Evolutionary conservation across 1,140 invertebrate genomes (phyloP), one percentile per base, ranked within the genome.

Genomic region (Anagrus nilaparvatae): DNA sequence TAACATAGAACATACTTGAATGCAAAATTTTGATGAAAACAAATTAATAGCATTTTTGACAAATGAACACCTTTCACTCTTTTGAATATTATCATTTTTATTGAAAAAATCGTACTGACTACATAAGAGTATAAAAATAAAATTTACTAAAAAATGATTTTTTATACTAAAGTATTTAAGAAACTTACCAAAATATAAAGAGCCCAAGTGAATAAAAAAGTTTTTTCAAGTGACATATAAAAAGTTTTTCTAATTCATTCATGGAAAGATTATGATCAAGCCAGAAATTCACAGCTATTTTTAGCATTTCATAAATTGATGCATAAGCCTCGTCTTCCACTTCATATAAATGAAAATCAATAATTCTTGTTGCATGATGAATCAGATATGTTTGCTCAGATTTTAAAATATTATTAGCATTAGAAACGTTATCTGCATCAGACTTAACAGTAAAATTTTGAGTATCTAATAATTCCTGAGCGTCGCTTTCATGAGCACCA

Each of bases 151-250:
- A 49, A 48, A 48, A 46, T 17, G 14, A 27, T 13, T 25, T 10
- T 28, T 33, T n/a, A 24, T 16, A 42, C 24, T 5, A 34, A 24
- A 41, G 12, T 12, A 25, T 25, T 12, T 36, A 3, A 25, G 12
- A 10, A 33, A 52, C 48, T 60, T 51, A 69, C 66, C 64, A 64
- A 47, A 66, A 70, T 8, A 71, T 40, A 20, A 70, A 48, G 34
- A 70, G 50, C 43, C 67, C 68, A 24, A 71, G 55, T 5, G 69
- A 60, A 47, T 69, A 69, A 52, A 58, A 69, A 16, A 70, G 53
- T 16, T 66, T 66, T 17, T 61, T 52, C 44, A 70, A 60, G 24
- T 68, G 55, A 20, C 67, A 59, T 13, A 66, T 28, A 21, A 72
- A 58, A 7, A 71, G 43, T 18, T 58, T 63, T 46, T 73, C 71